Evolutionary conservation across 37 sponge, comb jelly and placozoan genomes (phyloP), one percentile per base, ranked within the genome.

Genomic region (Hexactinellida sp.): DNA sequence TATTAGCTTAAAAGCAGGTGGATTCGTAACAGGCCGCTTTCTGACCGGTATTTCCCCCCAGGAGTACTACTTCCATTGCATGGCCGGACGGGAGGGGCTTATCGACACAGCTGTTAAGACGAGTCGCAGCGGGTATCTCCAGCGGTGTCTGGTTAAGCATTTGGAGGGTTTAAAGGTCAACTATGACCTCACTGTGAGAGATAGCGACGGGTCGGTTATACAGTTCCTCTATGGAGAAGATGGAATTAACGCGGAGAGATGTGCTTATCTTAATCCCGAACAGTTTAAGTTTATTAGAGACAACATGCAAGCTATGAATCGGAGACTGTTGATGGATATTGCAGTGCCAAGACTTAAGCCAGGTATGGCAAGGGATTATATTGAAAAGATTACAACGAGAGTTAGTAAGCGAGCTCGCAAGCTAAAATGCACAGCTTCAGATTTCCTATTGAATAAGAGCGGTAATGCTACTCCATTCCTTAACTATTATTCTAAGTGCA

Each of bases 51-150:
- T 97, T n/a, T 88, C 90, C 84, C 95, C 99, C 0, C 99, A 92
- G 87, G 99, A 97, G 84, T 93, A 93, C 84, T 97, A 91, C 92
- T 92, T 93, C 84, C 96, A 97, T 83, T 93, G 95, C 82, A 97
- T 97, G 99, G 99, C 99, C 39, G 99, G 99, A 19, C 52, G 99
- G 55, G 99, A 97, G 93, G 99, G 99, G 82, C 89, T 97, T 3
- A 93, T 97, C 32, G 99, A 97, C 83, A 97, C 99, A 34, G 99
- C 99, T 9, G 99, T 97, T 24, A 97, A 97, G 88, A 97, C 99
- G 37, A 97, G 99, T 87, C 92, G 99, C 34, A 95, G 96, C 88
- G 99, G 99, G 21, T 97, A 97, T 87, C 88, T 97, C 0, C 99
- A 97, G 92, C 38, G 99, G 32, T 97, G 99, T 38, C 90, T 97